Percentiles rank a stretch among this genome's conserved stretches.
Evolutionary conservation across 2,888 invertebrate species (phyloP).

Genomic region (Ferdinandea cuprea): DNA sequence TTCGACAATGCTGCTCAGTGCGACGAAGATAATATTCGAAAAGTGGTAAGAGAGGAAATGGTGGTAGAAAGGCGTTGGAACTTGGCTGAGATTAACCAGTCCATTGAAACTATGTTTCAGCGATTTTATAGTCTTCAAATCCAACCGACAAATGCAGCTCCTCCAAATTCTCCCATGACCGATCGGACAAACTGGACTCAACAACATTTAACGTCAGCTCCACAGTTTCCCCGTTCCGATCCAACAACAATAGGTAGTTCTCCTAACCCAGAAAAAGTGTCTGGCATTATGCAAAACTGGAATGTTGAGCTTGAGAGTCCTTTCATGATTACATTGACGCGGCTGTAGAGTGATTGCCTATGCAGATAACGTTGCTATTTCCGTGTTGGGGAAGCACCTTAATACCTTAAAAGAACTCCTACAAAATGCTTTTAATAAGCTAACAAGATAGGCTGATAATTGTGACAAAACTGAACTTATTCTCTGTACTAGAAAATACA

Average conservation of each 20-base stretch:
- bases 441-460: too few species aligned
- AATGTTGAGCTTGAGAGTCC: constrained; percentile 47
- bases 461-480: too few species aligned
- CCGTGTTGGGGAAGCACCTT: too few species aligned
- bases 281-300: constrained; percentile 50
- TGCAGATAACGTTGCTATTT: too few species aligned
- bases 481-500: too few species aligned
- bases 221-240: background rate
- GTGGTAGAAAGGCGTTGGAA: background rate
- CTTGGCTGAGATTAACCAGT: background rate
- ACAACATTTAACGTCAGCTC: background rate
- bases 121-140: background rate
- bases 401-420: too few species aligned
- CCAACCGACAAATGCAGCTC: background rate
- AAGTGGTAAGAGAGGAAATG: background rate
- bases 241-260: background rate
- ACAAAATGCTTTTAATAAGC: too few species aligned
- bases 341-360: too few species aligned
- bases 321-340: too few species aligned
- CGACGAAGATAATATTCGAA: background rate
- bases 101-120: constrained; percentile 3
- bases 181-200: constrained; percentile 6
- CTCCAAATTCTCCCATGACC: constrained; percentile 9
- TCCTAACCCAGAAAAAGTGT: constrained; percentile 26
- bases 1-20: background rate